phyloP scores from a whole-genome alignment of 1,140 invertebrate species.

The Lasaia peninsularis region DNA sequence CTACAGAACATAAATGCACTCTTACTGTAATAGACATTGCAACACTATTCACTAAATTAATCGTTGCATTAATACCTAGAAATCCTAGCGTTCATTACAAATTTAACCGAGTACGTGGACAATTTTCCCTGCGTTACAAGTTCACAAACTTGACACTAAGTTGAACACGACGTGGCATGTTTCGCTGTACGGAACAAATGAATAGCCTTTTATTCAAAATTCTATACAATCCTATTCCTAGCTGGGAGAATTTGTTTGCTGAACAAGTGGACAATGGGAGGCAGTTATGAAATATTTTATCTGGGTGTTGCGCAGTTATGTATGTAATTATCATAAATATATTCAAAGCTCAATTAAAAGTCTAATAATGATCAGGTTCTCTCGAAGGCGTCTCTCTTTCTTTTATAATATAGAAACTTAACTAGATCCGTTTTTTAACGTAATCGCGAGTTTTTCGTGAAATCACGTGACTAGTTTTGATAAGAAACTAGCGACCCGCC shows the following conservation, averaged over 20 bases:
- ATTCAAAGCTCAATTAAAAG: neutral
- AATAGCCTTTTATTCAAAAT: neutral
- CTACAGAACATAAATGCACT: no score
- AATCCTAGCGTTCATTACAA: neutral
- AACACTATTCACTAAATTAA: neutral
- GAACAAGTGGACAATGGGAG: neutral
- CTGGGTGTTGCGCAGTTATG: neutral
- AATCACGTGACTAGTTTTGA: no score
- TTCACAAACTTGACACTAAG: neutral
- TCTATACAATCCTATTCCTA: conserved; percentile 1
- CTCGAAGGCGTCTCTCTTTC: no score
- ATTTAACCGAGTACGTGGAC: neutral
- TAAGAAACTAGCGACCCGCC: no score
- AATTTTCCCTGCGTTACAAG: neutral
- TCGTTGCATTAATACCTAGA: neutral
- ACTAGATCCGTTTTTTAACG: no score
- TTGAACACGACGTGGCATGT: neutral
- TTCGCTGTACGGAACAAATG: neutral
- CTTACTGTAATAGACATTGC: no score
- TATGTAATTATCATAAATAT: neutral
- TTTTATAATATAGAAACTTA: no score
- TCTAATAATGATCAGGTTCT: no score
- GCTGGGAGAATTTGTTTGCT: neutral
- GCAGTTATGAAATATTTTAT: neutral
- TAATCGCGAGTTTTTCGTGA: no score